Conservation (phyloP, 2,113 vertebrate species). For the Dolichallabes microphthalmus region DNA sequence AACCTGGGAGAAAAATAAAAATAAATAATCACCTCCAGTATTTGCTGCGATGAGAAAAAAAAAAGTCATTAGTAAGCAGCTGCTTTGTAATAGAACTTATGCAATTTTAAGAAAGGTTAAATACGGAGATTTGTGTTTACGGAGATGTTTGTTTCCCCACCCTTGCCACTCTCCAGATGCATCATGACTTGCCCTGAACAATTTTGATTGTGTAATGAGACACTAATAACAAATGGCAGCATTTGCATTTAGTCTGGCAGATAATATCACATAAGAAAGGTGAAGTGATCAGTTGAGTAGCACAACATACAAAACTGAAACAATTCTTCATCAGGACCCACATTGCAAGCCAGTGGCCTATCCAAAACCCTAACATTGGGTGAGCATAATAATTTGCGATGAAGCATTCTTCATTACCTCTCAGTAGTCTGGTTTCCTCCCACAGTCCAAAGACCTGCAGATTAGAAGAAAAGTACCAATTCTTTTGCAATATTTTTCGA, state of each 20-base stretch:
- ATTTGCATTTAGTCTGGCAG: constrained; percentile 73
- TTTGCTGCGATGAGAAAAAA: constrained; percentile 8
- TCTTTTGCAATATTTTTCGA: too few relatives aligned
- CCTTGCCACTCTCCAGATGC: constrained; percentile 22
- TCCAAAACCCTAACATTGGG: neutral
- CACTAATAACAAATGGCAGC: constrained; percentile 85
- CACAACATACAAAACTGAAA: neutral
- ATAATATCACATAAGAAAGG: constrained; percentile 76
- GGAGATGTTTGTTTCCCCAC: neutral
- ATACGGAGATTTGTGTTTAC: constrained; percentile 12
- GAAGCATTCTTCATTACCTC: too few relatives aligned
- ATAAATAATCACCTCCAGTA: neutral
- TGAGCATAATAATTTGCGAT: too few relatives aligned
- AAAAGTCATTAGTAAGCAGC: neutral
- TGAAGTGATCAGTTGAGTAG: constrained; percentile 75
- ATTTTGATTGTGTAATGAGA: constrained; percentile 85
- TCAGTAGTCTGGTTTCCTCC: too few relatives aligned
- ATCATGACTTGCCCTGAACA: constrained; percentile 74
- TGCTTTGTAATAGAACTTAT: neutral
- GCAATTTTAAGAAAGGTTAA: constrained; percentile 19
- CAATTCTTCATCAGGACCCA: neutral
- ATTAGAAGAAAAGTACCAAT: too few relatives aligned
- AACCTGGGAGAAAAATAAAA: constrained; percentile 26
- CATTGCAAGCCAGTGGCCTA: neutral
- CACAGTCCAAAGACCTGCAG: too few relatives aligned